A percentile compares a stretch with the other conserved stretches of the same genome.
phyloP scores from a whole-genome alignment of 2,888 invertebrate species.

The Ophraella communa region DNA sequence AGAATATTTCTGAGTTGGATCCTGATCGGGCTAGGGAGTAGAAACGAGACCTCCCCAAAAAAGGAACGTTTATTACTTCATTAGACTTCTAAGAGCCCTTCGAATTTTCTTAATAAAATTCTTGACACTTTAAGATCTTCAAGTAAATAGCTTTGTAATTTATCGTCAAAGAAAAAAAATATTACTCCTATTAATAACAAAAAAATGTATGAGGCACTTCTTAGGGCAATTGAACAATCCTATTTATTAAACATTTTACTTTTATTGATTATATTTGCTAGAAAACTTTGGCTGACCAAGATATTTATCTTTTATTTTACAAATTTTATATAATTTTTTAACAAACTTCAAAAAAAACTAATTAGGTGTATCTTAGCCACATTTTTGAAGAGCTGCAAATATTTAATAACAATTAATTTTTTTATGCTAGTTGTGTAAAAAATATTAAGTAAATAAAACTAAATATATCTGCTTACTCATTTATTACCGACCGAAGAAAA shows the following conservation, averaged over 20 bases:
- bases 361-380: too few relatives aligned
- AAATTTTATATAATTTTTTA: too few relatives aligned
- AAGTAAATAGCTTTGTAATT: conserved; percentile 39
- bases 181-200: background rate
- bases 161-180: conserved; percentile 19
- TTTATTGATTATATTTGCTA: background rate
- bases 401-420: background rate
- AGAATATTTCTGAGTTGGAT: background rate
- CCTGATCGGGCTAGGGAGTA: background rate
- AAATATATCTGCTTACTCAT: background rate
- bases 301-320: too few relatives aligned
- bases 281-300: too few relatives aligned
- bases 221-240: background rate
- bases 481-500: background rate
- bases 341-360: too few relatives aligned
- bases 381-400: too few relatives aligned
- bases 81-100: conserved; percentile 45
- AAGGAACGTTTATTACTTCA: conserved; percentile 51
- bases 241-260: background rate
- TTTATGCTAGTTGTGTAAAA: background rate
- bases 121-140: conserved; percentile 42
- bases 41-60: conserved; percentile 26
- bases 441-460: background rate
- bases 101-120: conserved; percentile 44
- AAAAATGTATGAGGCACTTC: background rate